A percentile compares a stretch with the other conserved stretches of the same genome.
phyloP scores from a whole-genome alignment of 64 coral and sea anemone genomes.

The Hydrozoanthus tunicans region DNA sequence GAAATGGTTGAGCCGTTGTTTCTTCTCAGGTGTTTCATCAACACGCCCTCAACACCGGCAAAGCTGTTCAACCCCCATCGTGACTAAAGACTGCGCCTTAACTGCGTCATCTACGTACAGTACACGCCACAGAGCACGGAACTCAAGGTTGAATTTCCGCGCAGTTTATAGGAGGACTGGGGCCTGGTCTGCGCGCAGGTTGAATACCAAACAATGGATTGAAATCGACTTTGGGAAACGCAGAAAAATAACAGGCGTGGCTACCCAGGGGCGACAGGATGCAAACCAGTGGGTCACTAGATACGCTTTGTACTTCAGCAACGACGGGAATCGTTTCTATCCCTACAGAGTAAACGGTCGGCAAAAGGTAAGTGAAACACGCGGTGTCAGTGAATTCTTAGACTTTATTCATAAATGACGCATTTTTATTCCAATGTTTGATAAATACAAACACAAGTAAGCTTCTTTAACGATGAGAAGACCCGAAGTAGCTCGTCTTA shows the following conservation, averaged over 20 bases:
- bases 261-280: conserved; percentile 23
- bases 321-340: conserved; percentile 12
- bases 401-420: no score
- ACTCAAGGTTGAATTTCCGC: neutral
- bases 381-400: no score
- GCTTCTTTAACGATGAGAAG: no score
- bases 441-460: no score
- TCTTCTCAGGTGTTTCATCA: no score
- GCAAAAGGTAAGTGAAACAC: neutral
- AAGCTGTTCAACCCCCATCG: neutral
- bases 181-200: conserved; percentile 1
- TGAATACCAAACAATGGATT: conserved; percentile 1
- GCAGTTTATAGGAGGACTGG: neutral
- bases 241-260: conserved; percentile 4
- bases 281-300: neutral
- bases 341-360: conserved; percentile 6
- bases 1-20: no score
- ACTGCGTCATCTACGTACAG: conserved; percentile 18
- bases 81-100: neutral
- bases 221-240: neutral
- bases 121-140: conserved; percentile 9
- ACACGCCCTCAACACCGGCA: no score
- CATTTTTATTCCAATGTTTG: no score
- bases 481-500: no score
- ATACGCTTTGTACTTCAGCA: conserved; percentile 7